Conservation (phyloP, 2,797 vertebrate species). For the Dicrostonyx torquatus region DNA sequence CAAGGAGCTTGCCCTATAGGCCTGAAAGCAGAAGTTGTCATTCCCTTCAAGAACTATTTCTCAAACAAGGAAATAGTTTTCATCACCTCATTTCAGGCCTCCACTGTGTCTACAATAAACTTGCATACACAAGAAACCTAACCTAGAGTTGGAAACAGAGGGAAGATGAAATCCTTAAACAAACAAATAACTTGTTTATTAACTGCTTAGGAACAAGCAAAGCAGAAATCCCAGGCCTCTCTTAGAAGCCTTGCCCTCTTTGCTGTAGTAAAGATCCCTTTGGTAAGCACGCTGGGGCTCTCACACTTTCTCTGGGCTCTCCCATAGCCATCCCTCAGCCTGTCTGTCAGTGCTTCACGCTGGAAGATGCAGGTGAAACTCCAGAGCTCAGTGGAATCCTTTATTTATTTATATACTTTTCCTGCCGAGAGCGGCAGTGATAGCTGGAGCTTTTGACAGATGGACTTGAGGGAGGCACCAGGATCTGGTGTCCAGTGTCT, state of each 20-base stretch:
- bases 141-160: background rate
- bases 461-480: rapidly evolving
- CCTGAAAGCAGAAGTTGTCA: background rate
- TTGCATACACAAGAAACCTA: background rate
- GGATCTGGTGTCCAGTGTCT: background rate
- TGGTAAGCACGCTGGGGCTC: rapidly evolving
- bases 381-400: background rate
- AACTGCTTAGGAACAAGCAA: background rate
- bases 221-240: background rate
- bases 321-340: too few relatives aligned
- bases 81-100: background rate
- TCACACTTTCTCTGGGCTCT: background rate
- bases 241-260: background rate
- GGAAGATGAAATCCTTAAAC: background rate
- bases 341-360: background rate
- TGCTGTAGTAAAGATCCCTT: background rate
- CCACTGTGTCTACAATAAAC: background rate
- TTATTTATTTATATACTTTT: constrained; percentile 4
- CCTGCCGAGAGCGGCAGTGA: background rate
- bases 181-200: background rate
- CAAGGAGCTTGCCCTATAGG: background rate
- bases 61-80: background rate
- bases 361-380: background rate
- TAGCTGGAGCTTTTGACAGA: background rate
- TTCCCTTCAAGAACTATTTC: background rate